Base-by-base conservation (phyloP, 2,888 invertebrate genomes). In the Cheilosia pagana region DNA sequence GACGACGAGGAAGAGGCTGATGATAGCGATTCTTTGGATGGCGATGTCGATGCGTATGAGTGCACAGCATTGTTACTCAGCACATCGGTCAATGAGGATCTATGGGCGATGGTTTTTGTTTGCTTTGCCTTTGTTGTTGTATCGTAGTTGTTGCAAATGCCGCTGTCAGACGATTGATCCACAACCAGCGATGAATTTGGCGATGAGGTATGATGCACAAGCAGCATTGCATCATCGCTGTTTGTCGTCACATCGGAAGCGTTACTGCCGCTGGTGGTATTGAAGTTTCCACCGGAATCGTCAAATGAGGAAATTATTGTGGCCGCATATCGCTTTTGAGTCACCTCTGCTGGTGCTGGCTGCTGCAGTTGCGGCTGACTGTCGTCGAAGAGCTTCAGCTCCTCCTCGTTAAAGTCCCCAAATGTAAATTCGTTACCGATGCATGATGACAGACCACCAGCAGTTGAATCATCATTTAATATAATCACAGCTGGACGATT, bases 401-500 rank as follows among this genome's bases (percentile, higher is more conserved):
- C 92, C 35, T 92, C 92, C 87, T 92, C 92, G 82, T 92, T 91
- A 48, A 92, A 92, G 78, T 92, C 92, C 6, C 92, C 92, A 86
- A 97, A 97, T 43, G 96, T 96, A 76, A 96, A 94, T 88, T 95
- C 95, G 89, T 94, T 94, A 91, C 95, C 94, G 87, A 93, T 93
- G 87, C 93, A 93, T 87, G 92, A 92, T 71, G 91, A 90, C 70
- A 87, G 86, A 71, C 86, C 78, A 81, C 87, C 86, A 65, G 87
- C 86, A 62, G 88, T 86, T 31, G 89, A 88, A 88, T 91, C 90
- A 89, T 95, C 94, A 90, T 95, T 94, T 87, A 96, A 92, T 89
- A 96, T 95, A 82, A 95, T 94, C 83, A 96, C 96, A 67, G 96
- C 94, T 71, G 96, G 96, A 35, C 91, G 88, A 86, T 88, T 89